Conservation (phyloP, 2,888 invertebrate species). For the Eupithecia inturbata region DNA sequence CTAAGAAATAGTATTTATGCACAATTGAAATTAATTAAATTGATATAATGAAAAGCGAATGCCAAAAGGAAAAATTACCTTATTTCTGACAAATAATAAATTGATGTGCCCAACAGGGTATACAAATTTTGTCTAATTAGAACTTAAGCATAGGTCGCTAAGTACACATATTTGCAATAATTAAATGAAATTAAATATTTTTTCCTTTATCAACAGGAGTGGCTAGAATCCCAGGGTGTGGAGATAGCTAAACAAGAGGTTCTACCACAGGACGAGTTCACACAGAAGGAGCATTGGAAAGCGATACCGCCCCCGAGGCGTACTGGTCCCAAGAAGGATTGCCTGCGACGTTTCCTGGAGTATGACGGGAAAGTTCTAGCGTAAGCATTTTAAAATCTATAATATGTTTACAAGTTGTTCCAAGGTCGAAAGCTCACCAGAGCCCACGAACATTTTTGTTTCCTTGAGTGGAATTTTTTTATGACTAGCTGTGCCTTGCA, state of each 20-base stretch:
- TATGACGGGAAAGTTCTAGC: slow-evolving; percentile 91
- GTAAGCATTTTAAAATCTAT: slow-evolving; percentile 63
- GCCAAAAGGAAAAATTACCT: no score
- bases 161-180: no score
- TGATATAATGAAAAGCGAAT: no score
- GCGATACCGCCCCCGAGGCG: slow-evolving; percentile 61
- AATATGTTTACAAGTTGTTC: not conserved
- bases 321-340: slow-evolving; percentile 56
- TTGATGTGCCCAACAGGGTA: no score
- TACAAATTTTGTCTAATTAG: no score
- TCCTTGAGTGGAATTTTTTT: no score
- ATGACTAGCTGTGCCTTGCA: no score
- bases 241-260: slow-evolving; percentile 88
- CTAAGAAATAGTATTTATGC: no score
- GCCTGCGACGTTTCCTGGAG: slow-evolving; percentile 88
- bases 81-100: no score
- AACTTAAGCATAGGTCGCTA: no score
- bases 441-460: not conserved
- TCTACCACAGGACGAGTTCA: slow-evolving; percentile 89
- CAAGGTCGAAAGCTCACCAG: not conserved
- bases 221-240: slow-evolving; percentile 92
- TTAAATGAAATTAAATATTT: no score
- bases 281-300: slow-evolving; percentile 77
- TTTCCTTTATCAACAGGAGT: slow-evolving; percentile 84
- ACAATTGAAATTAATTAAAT: no score